Conservation (phyloP, 2,113 vertebrate genomes). For the Ciconia boyciana region DNA sequence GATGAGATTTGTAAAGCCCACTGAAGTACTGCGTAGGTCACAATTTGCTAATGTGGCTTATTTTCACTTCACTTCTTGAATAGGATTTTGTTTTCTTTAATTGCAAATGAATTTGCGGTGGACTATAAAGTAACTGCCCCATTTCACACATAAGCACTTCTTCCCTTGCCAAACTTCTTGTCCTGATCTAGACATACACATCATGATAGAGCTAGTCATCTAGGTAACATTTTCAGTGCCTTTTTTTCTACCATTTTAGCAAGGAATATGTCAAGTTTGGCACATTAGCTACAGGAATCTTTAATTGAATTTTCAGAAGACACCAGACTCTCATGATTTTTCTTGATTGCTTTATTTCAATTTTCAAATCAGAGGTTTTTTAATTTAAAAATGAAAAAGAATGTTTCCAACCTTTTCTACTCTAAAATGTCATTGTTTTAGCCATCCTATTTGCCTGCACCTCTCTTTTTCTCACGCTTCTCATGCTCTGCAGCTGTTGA, state of each 20-base stretch:
- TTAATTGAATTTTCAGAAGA: neutral
- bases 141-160: neutral
- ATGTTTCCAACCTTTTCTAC: neutral
- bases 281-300: neutral
- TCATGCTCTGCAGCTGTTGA: slow-evolving; percentile 1
- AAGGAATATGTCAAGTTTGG: neutral
- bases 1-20: neutral
- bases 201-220: neutral
- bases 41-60: neutral
- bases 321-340: neutral
- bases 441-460: neutral
- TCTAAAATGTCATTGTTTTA: neutral
- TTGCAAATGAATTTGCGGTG: neutral
- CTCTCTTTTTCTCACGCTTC: neutral
- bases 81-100: neutral
- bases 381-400: neutral
- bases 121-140: neutral
- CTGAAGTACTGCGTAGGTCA: neutral
- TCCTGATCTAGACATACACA: neutral
- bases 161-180: neutral
- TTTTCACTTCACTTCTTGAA: neutral
- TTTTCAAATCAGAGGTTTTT: neutral
- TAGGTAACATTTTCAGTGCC: neutral
- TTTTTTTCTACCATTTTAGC: neutral
- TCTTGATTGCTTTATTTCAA: neutral